Base-by-base conservation (phyloP, 1,140 invertebrate species). In the Mizuhopecten yessoensis region DNA sequence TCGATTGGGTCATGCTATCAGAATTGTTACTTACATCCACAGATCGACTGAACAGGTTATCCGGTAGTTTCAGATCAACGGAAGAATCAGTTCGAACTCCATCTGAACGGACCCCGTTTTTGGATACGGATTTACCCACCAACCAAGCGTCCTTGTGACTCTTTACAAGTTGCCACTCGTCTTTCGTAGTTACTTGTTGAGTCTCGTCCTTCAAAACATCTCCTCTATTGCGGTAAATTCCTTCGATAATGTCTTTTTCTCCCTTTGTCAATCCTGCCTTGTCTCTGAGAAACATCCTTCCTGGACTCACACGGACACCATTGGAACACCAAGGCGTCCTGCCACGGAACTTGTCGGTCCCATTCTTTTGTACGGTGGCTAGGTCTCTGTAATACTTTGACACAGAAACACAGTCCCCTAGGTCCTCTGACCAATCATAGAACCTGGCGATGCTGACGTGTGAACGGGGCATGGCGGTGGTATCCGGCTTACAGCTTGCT, bases 71-170 rank as follows among this genome's bases (percentile, higher is more conserved):
- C 34, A 91, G 88, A 42, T 42, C 91, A 92, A 75, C 89, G 20
- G 87, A 92, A 89, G 49, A 92, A 36, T 45, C 89, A 23, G 87
- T 86, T 11, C 20, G 89, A 33, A 20, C 49, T 20, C 75, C 88
- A 45, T 87, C 90, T 1, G 86, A 90, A 87, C 86, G 89, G 42
- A 89, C 86, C 57, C 36, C 90, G 87, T 57, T 86, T 42, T 45
- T 86, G 0, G 86, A 90, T 75, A 92, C 42, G 33, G 91, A 87
- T 92, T 94, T 94, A n/a, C 94, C 94, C 11, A 94, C 88, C 29
- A 94, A 88, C 95, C 95, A 96, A 86, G 95, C 95, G 34, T 96
- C 95, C 91, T 94, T 94, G 86, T 96, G 95, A 92, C 94, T 94
- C 87, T 90, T 91, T 7, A 95, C 93, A 17, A 88, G 86, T 90